Evolutionary conservation across 2,888 invertebrate species (phyloP).

Genomic region (Camptogramma bilineatum): DNA sequence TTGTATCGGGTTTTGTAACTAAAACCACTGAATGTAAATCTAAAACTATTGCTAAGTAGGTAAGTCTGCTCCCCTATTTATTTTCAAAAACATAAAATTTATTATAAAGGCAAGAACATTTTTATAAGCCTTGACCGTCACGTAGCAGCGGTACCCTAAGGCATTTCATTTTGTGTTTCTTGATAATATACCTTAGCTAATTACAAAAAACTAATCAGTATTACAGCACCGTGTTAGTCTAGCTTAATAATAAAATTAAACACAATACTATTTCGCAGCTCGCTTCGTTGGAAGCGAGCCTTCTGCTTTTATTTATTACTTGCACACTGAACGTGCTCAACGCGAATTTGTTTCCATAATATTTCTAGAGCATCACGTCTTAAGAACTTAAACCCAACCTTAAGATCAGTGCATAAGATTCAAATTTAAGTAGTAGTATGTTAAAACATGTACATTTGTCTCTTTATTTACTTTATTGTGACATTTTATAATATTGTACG

Average conservation of each 20-base stretch:
- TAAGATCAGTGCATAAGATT: slow-evolving; percentile 50
- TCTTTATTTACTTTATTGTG: slow-evolving; percentile 82
- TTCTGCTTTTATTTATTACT: slow-evolving; percentile 82
- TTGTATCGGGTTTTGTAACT: too few relatives aligned
- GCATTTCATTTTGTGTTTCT: background rate
- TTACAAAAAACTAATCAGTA: slow-evolving; percentile 10
- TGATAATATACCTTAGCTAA: background rate
- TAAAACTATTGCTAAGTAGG: too few relatives aligned
- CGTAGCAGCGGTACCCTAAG: too few relatives aligned
- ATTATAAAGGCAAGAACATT: too few relatives aligned
- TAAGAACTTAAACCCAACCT: slow-evolving; percentile 53
- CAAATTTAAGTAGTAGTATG: slow-evolving; percentile 47
- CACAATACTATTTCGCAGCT: slow-evolving; percentile 73
- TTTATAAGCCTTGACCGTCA: too few relatives aligned
- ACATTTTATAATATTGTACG: slow-evolving; percentile 83
- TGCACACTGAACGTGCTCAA: slow-evolving; percentile 81
- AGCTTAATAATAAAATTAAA: slow-evolving; percentile 64
- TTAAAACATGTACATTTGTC: slow-evolving; percentile 71
- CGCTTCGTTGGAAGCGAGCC: slow-evolving; percentile 57
- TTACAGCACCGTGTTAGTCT: slow-evolving; percentile 7
- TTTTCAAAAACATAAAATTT: too few relatives aligned
- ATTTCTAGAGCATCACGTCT: slow-evolving; percentile 77
- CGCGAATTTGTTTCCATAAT: slow-evolving; percentile 85
- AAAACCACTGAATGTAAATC: too few relatives aligned
- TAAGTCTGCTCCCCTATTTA: too few relatives aligned